Conservation (phyloP, 2,888 invertebrate species). For the Petrolisthes cinctipes region DNA sequence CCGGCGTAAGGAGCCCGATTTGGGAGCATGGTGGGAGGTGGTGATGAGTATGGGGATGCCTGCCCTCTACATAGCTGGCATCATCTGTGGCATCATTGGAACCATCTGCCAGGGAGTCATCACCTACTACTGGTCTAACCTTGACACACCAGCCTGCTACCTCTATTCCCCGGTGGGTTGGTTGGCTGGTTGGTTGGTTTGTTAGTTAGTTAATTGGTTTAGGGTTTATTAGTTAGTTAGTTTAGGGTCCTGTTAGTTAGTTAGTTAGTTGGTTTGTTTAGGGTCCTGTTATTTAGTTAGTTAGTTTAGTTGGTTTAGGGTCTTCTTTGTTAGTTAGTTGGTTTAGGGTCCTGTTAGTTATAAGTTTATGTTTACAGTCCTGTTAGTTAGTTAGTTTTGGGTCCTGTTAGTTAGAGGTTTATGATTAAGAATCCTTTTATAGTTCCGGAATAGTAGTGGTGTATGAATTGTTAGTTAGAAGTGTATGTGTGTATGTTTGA, state of each 20-base stretch:
- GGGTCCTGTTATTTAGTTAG: not conserved
- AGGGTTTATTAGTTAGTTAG: not conserved
- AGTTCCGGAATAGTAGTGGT: too few species aligned
- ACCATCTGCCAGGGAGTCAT: slow-evolving; percentile 58
- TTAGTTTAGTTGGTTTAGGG: not conserved
- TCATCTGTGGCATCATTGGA: slow-evolving; percentile 34
- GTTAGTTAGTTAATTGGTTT: not conserved
- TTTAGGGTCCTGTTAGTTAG: not conserved
- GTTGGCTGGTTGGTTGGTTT: not conserved
- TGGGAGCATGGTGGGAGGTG: slow-evolving; percentile 29
- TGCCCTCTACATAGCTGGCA: slow-evolving; percentile 45
- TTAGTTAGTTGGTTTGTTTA: not conserved
- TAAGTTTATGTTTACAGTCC: too few species aligned
- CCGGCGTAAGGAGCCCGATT: slow-evolving; percentile 14
- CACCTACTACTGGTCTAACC: slow-evolving; percentile 55
- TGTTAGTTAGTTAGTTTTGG: not conserved
- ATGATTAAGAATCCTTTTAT: too few species aligned
- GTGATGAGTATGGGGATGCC: slow-evolving; percentile 54
- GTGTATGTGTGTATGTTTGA: too few species aligned
- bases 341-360: too few species aligned
- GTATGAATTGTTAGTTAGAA: too few species aligned
- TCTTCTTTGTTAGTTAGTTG: not conserved
- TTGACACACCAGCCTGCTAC: slow-evolving; percentile 16
- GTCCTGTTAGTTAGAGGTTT: too few species aligned
- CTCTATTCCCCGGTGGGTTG: slow-evolving; percentile 22